Evolutionary conservation across 2,888 invertebrate species (phyloP).

Genomic region (Erpobdella octoculata): DNA sequence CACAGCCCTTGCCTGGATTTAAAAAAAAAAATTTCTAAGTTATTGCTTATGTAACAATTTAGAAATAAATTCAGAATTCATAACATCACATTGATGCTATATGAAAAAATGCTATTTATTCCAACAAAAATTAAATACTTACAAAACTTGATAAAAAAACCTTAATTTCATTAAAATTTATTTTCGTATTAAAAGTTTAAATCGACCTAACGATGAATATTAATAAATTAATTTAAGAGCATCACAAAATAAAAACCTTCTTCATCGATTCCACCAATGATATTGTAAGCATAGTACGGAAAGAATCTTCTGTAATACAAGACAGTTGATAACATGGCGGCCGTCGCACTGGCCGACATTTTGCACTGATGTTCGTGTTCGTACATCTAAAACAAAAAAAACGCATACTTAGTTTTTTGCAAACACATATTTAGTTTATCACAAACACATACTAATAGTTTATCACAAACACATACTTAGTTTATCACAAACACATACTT

Average conservation of each 20-base stretch:
- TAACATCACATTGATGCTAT: neutral
- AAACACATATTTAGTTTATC: neutral
- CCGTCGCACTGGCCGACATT: conserved; percentile 83
- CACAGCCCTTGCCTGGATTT: conserved; percentile 69
- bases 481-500: no score
- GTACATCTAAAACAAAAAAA: conserved; percentile 60
- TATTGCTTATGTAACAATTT: neutral
- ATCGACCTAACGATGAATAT: no score
- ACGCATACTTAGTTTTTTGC: neutral
- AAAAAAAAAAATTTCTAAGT: neutral
- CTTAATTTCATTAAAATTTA: neutral
- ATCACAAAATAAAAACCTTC: no score
- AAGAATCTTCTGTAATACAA: conserved; percentile 94
- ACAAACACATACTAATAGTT: no score
- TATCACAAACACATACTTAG: no score
- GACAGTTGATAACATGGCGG: conserved; percentile 90
- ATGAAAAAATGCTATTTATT: neutral
- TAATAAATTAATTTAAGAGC: no score
- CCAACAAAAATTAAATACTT: neutral
- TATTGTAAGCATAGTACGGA: conserved; percentile 91
- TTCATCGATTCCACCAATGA: conserved; percentile 85
- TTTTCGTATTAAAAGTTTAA: no score
- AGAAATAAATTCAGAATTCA: neutral
- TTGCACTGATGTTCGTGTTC: conserved; percentile 80
- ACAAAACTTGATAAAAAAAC: neutral